Evolutionary conservation across 2,888 invertebrate genomes (phyloP), one percentile per base, ranked within the genome.

Genomic region (Chymomyza procnemis): DNA sequence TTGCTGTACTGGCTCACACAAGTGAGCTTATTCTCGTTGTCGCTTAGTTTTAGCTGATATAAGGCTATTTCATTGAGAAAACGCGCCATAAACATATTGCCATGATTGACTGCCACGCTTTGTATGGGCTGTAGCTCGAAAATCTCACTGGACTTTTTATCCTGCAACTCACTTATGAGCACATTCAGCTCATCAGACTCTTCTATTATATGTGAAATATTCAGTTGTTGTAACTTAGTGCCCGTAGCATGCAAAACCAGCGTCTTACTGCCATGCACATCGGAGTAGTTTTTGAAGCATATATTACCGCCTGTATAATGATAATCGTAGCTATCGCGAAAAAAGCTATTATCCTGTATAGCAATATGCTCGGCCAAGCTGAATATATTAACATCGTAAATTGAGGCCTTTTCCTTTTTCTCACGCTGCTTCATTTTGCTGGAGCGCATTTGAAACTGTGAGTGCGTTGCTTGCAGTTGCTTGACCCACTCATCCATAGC

Each of bases 261-360:
- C n/a, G 21, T 46, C 46, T 59, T 59, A 0, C 16, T 22, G 0
- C 58, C 6, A 9, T 14, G 12, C 0, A n/a, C 61, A 4, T 21
- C 19, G 0, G 41, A 60, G 3, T 77, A 64, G 0, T 58, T 62
- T 56, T 86, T 46, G 1, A 75, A 52, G 63, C 76, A 76, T 1
- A 91, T 69, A 77, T 89, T 90, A 8, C 91, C 91, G 2, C 89
- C 89, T 0, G 90, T 89, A 64, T 88, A 91, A 54, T 90, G 90
- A 68, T 88, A 90, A 66, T 91, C 91, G 55, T 89, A 90, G 54
- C 86, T 86, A 4, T 85, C 81, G 12, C 78, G 72, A 59, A 91
- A 91, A 55, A 76, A 89, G 0, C 80, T 62, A 71, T 81, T 79
- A 1, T 81, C 82, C 58, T 76, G 74, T 3, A 22, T 47, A 26